Evolutionary conservation across 2,113 vertebrate species (phyloP).

Genomic region (Thymallus thymallus): DNA sequence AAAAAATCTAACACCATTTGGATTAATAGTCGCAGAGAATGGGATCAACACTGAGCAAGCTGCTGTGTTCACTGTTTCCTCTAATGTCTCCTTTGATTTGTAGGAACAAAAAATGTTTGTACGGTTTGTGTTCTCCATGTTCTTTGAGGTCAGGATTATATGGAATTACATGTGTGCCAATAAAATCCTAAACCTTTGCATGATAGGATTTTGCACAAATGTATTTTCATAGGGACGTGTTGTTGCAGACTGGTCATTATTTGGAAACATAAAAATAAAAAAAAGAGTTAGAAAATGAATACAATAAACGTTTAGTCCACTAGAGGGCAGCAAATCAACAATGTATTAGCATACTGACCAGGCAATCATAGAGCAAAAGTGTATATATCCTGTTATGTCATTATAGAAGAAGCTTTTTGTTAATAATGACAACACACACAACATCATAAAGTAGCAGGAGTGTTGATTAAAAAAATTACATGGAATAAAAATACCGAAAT

Average conservation of each 20-base stretch:
- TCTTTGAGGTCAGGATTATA: too few relatives aligned
- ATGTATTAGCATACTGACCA: neutral
- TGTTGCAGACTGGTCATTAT: neutral
- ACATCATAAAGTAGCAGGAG: neutral
- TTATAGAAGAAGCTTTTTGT: neutral
- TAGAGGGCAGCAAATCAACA: neutral
- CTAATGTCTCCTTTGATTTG: constrained; percentile 9
- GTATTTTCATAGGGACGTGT: neutral
- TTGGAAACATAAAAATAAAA: too few relatives aligned
- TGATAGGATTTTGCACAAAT: too few relatives aligned
- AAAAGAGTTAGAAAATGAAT: too few relatives aligned
- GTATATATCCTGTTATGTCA: neutral
- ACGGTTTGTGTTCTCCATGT: neutral
- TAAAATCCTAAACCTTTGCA: too few relatives aligned
- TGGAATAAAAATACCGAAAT: neutral
- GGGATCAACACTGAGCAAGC: neutral
- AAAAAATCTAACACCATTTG: neutral
- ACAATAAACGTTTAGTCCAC: neutral
- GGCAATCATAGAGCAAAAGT: neutral
- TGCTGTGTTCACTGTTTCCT: neutral
- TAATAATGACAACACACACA: neutral
- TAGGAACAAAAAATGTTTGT: neutral
- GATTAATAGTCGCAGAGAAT: neutral
- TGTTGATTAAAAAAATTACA: neutral
- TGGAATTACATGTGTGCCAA: too few relatives aligned